Evolutionary conservation across 2,797 vertebrate genomes (phyloP), one percentile per base, ranked within the genome.

Genomic region (Tapera naevia): DNA sequence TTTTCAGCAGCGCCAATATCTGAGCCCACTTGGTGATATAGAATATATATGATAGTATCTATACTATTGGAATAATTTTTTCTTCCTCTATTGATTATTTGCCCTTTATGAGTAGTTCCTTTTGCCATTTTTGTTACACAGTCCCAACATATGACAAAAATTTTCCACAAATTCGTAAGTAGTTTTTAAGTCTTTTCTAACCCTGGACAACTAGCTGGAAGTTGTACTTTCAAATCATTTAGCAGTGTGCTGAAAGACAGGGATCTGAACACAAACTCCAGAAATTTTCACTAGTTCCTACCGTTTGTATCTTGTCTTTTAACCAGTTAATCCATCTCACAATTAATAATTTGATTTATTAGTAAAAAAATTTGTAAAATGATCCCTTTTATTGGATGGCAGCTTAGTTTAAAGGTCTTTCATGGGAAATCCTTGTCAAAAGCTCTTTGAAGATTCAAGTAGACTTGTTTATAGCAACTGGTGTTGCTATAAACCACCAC

Each of bases 391-490:
- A 74, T n/a, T 65, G 45, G 28, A 48, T 32, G 15, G 7, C 35
- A 75, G 37, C 11, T 84, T 45, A 54, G 33, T 74, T 87, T 87
- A 82, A 69, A 27, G 16, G 37, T 74, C 24, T 33, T 91, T 73
- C 74, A 65, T 76, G 69, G 69, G 15, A 28, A 27, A 54, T 25
- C 33, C 86, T 73, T 88, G 32, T 80, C 57, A 73, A 91, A 85
- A 88, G 48, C 50, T 70, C 72, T 91, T 94, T 86, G 80, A 88
- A 91, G 50, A 88, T 53, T 7, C 17, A 50, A 90, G 53, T 53
- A 51, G 25, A n/a, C 28, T 86, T 83, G 60, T n/a, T n/a, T n/a
- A n/a, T n/a, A n/a, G n/a, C n/a, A n/a, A n/a, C n/a, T n/a, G n/a
- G n/a, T 57, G 57, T 56, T 71, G 57, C 53, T 83, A 71, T 67